Evolutionary conservation across 2,113 vertebrate genomes (phyloP), one percentile per base, ranked within the genome.

Genomic region (Lichenostomus cassidix): DNA sequence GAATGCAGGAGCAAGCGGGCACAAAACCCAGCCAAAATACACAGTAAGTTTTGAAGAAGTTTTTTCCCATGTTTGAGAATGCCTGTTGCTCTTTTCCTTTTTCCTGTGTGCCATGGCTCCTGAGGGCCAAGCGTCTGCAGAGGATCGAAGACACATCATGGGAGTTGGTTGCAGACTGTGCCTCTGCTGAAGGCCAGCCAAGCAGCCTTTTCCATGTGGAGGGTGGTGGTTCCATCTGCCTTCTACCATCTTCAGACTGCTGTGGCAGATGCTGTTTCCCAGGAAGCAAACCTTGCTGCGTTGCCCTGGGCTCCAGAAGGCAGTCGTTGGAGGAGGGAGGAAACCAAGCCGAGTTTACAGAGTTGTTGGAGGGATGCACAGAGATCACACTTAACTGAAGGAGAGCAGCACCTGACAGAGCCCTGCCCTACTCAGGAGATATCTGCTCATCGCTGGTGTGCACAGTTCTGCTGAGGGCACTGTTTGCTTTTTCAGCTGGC

Each of bases 131-230:
- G 37, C 0, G 3, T 16, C 29, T 20, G 44, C 16, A 15, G 49
- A 27, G 42, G 15, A 12, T 5, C 0, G 4, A 35, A 24, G 41
- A 31, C 11, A 6, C 25, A 10, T 44, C 59, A 37, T 33, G 25
- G 37, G 74, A 62, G 55, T 42, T 78, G 68, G 49, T 3, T 2
- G 69, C 60, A 35, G 50, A 58, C 31, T 0, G 0, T 41, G 52
- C 22, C 33, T 29, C 68, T 28, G 28, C 77, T 55, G 53, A 63
- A 58, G 3, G 7, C 52, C 37, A 23, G 47, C 67, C 31, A 27
- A 53, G 81, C 5, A 1, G 7, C 5, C n/a, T 0, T 0, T 42
- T 44, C 7, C 3, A 13, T 21, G 3, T 29, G 1, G 9, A 62
- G 37, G 9, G 5, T 2, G 1, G 37, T 24, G 24, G 35, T 21